phyloP scores from a whole-genome alignment of 2,113 vertebrate genomes.

The Hystrix cristata region DNA sequence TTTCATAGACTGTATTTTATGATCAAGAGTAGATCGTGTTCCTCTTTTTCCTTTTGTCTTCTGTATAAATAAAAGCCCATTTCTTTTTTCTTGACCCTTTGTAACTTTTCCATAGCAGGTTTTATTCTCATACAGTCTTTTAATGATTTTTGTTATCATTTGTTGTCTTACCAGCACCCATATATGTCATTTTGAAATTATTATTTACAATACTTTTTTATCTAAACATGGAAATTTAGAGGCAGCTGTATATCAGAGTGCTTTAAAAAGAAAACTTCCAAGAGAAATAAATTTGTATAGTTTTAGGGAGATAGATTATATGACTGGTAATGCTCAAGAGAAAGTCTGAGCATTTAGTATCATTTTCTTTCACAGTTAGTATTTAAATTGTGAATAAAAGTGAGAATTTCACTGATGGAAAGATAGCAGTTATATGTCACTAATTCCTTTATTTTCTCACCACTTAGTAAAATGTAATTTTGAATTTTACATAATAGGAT shows the following conservation, averaged over 20 bases:
- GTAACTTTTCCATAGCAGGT: conserved; percentile 11
- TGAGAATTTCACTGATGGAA: not conserved
- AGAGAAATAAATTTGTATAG: conserved; percentile 48
- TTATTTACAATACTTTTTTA: not conserved
- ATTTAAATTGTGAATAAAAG: conserved; percentile 49
- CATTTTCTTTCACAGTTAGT: conserved; percentile 3
- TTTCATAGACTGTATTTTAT: not conserved
- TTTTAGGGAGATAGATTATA: conserved; percentile 48
- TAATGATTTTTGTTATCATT: conserved; percentile 4
- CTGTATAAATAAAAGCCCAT: not conserved
- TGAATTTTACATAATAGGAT: not conserved
- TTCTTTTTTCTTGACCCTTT: not conserved
- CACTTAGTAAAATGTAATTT: conserved; percentile 53
- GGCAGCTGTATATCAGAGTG: not conserved
- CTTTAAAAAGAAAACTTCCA: conserved; percentile 17
- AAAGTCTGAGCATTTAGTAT: conserved; percentile 33
- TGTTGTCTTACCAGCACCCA: not conserved
- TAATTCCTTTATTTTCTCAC: conserved; percentile 56
- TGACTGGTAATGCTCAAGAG: conserved; percentile 18
- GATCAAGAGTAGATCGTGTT: conserved; percentile 2
- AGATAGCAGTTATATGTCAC: not conserved
- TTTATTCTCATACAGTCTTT: not conserved
- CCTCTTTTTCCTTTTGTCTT: not conserved
- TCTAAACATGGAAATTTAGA: conserved; percentile 45
- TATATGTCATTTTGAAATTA: conserved; percentile 46